Evolutionary conservation across 2,797 vertebrate genomes (phyloP).

Genomic region (Peromyscus aztecus): DNA sequence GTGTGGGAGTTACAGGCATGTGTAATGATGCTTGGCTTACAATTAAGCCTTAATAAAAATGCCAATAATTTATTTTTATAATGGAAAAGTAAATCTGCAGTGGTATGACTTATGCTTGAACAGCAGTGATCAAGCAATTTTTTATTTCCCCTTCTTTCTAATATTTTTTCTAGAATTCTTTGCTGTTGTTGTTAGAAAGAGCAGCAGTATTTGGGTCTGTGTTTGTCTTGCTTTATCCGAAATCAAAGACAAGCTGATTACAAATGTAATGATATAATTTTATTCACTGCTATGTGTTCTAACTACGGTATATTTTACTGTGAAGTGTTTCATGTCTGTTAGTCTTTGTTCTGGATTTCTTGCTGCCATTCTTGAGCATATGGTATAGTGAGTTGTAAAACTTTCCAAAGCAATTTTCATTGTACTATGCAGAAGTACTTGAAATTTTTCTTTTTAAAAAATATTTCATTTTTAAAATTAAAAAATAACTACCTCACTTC

Average conservation of each 20-base stretch:
- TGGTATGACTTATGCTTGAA: background rate
- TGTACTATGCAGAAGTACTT: conserved; percentile 81
- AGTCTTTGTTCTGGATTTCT: conserved; percentile 67
- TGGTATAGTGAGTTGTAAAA: conserved; percentile 81
- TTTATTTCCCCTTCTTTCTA: background rate
- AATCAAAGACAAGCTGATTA: conserved; percentile 7
- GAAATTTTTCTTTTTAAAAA: conserved; percentile 48
- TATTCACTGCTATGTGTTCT: background rate
- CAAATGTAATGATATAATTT: background rate
- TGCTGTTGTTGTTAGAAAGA: background rate
- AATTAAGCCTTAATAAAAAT: conserved; percentile 41
- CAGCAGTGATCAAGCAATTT: background rate
- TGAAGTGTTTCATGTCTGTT: background rate
- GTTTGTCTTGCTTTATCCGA: conserved; percentile 22
- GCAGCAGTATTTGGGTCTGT: background rate
- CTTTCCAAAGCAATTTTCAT: conserved; percentile 82
- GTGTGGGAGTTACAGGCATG: background rate
- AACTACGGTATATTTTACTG: background rate
- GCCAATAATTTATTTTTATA: background rate
- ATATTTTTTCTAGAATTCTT: background rate
- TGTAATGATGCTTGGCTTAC: background rate
- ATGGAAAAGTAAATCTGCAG: conserved; percentile 24
- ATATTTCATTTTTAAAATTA: too few species aligned
- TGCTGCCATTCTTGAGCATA: conserved; percentile 82
- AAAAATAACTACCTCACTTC: too few species aligned